Evolutionary conservation across 2,888 invertebrate genomes (phyloP).

Genomic region (Pristionchus exspectatus): DNA sequence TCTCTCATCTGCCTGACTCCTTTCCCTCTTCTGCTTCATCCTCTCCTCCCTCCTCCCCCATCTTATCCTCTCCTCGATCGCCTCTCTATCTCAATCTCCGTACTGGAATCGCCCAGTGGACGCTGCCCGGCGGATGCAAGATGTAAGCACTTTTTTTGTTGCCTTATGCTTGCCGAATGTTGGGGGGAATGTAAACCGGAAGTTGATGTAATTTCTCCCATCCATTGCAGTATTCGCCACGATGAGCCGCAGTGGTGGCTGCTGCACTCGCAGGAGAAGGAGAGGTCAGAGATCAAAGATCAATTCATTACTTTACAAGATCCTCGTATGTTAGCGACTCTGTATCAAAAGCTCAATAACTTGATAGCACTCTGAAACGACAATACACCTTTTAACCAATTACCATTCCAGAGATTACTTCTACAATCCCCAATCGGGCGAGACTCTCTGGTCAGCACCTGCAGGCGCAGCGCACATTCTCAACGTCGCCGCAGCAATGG

Average conservation of each 20-base stretch:
- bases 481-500: slow-evolving; percentile 46
- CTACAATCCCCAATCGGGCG: slow-evolving; percentile 38
- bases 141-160: neutral
- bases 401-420: slow-evolving; percentile 35
- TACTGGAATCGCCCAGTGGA: slow-evolving; percentile 46
- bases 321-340: neutral
- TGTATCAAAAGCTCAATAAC: neutral
- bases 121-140: slow-evolving; percentile 46
- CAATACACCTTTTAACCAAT: neutral
- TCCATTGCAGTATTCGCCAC: slow-evolving; percentile 45
- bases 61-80: neutral
- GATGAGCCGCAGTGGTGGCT: slow-evolving; percentile 45
- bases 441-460: slow-evolving; percentile 38
- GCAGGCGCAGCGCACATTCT: neutral
- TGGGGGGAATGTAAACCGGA: neutral
- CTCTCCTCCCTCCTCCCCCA: slow-evolving; percentile 25
- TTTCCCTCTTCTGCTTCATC: slow-evolving; percentile 16
- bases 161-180: neutral
- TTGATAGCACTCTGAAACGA: neutral
- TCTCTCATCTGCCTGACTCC: slow-evolving; percentile 38
- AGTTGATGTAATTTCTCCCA: neutral
- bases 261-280: slow-evolving; percentile 39
- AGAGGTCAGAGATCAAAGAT: slow-evolving; percentile 44
- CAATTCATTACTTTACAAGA: neutral
- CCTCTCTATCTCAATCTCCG: slow-evolving; percentile 46